Percentiles rank a stretch among this genome's conserved stretches.
phyloP scores from a whole-genome alignment of 2,888 invertebrate genomes.

The Acrobasis repandana region DNA sequence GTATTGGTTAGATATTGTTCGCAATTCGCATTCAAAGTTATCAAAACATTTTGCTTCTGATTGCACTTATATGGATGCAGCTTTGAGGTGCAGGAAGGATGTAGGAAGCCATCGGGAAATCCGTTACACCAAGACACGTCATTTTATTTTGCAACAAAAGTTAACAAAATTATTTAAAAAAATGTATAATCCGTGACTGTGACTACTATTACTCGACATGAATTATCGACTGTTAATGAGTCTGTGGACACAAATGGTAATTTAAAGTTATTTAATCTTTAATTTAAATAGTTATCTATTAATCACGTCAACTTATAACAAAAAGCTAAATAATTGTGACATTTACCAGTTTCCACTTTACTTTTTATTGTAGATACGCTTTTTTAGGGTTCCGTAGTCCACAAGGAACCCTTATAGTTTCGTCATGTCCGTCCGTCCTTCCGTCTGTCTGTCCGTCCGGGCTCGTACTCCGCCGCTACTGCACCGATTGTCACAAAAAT shows the following conservation, averaged over 20 bases:
- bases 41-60: neutral
- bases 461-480: too few species aligned
- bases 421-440: too few species aligned
- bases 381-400: too few species aligned
- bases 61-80: slow-evolving; percentile 10
- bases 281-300: neutral
- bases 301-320: neutral
- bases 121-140: neutral
- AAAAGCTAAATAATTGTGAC: neutral
- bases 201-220: neutral
- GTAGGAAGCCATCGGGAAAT: slow-evolving; percentile 13
- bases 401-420: too few species aligned
- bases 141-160: neutral
- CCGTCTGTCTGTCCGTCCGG: too few species aligned
- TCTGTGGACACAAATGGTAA: neutral
- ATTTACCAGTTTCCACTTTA: neutral
- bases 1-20: too few species aligned
- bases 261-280: neutral
- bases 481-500: too few species aligned
- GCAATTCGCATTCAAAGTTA: too few species aligned
- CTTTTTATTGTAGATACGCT: too few species aligned
- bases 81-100: slow-evolving; percentile 2
- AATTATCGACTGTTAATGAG: neutral
- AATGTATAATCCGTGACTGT: too few species aligned
- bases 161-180: neutral